phyloP scores from a whole-genome alignment of 2,113 vertebrate genomes.

The Pogona vitticeps region DNA sequence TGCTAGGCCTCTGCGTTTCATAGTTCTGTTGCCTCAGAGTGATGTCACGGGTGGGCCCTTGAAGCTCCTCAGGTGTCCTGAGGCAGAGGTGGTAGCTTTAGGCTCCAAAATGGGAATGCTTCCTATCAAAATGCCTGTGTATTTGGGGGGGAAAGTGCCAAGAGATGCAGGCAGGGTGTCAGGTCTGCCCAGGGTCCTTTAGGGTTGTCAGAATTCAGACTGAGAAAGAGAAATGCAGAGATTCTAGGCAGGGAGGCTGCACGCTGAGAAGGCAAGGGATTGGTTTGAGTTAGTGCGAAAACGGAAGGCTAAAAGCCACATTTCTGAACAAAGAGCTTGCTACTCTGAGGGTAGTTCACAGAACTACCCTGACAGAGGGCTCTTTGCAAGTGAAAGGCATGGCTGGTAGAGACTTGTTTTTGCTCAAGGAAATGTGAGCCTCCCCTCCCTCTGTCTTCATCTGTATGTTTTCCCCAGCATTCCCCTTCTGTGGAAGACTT shows the following conservation, averaged over 20 bases:
- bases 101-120: too few relatives aligned
- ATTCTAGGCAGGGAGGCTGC: background rate
- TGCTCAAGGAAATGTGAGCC: background rate
- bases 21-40: fast-evolving
- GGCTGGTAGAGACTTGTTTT: background rate
- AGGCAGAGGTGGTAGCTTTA: too few relatives aligned
- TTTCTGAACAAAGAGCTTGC: background rate
- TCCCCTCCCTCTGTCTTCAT: too few relatives aligned
- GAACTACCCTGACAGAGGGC: background rate
- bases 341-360: too few relatives aligned
- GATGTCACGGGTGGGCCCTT: fast-evolving
- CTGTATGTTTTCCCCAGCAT: too few relatives aligned
- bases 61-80: background rate
- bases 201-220: too few relatives aligned
- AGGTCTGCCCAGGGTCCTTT: too few relatives aligned
- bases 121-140: too few relatives aligned
- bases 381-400: background rate
- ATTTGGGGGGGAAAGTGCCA: too few relatives aligned
- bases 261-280: background rate
- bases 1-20: background rate
- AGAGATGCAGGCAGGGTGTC: background rate
- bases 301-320: background rate
- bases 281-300: background rate
- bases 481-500: too few relatives aligned
- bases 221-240: background rate